Base-by-base conservation (phyloP, 2,113 vertebrate species). In the Aptenodytes forsteri region DNA sequence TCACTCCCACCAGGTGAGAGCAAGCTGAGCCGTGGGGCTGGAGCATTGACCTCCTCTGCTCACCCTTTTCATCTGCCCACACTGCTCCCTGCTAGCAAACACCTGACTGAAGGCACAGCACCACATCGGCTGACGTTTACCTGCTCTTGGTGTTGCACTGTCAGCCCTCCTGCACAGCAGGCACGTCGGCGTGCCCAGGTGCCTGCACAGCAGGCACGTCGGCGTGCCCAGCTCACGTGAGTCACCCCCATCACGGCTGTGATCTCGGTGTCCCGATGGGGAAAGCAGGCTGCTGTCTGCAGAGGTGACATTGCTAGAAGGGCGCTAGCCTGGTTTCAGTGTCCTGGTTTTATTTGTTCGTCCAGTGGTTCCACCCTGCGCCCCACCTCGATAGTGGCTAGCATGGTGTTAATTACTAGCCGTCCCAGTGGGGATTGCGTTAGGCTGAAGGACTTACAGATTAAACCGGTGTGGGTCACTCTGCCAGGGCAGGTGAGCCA, bases 321-420 rank as follows among this genome's bases (percentile, higher is more conserved):
- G 86, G 27, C 42, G 13, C 40, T 26, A 82, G 61, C 52, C 69
- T 79, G 94, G 96, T 96, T 97, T 96, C 96, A 95, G 94, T 96
- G 95, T 86, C 95, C 96, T 97, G 95, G 77, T 95, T 95, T 93
- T 90, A 70, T 96, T 94, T 78, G 50, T 50, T 47, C 0, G 0
- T 62, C 61, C 18, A 6, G n/a, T 20, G 36, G 84, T 95, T 94
- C 93, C 93, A 36, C 87, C 96, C 90, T n/a, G 49, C 2, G 4
- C 93, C 84, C 75, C 95, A 83, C 96, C 95, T 80, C 4, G 4
- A 17, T 16, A 9, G 18, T 11, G 78, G 83, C 75, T 86, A 71
- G 71, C 7, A 2, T 1, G 2, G 77, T 2, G 3, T 78, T 95
- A 96, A 96, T 96, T 81, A 93, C 26, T 5, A 10, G 36, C 54